phyloP scores from a whole-genome alignment of 2,113 vertebrate genomes.

The Peromyscus californicus region DNA sequence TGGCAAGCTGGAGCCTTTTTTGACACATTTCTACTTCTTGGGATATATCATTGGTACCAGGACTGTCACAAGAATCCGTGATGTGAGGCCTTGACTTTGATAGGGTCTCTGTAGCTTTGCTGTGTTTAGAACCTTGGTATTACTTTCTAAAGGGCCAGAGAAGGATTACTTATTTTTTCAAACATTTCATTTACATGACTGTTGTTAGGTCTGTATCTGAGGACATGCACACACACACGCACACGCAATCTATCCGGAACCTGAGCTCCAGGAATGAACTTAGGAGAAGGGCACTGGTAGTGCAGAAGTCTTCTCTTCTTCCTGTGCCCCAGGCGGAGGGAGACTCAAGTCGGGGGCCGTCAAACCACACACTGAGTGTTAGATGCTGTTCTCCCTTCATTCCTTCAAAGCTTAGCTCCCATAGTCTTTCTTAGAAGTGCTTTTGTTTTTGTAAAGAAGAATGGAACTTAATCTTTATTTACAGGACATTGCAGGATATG shows the following conservation, averaged over 20 bases:
- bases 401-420: not conserved
- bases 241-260: not conserved
- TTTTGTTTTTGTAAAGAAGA: not conserved
- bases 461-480: conserved; percentile 84
- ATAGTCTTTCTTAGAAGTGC: not conserved
- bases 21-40: not conserved
- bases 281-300: not conserved
- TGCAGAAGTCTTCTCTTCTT: not conserved
- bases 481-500: conserved; percentile 80
- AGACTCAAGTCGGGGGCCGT: not conserved
- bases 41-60: not conserved
- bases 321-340: not conserved
- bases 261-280: not conserved
- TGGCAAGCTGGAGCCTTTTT: not conserved
- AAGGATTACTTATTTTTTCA: conserved; percentile 13
- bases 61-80: not conserved
- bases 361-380: not conserved
- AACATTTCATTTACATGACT: not conserved
- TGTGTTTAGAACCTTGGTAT: not conserved
- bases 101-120: not conserved
- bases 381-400: not conserved
- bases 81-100: not conserved
- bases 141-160: not conserved
- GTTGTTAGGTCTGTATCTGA: not conserved
- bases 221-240: not conserved